These are phyloP conservation scores for Erythrocebus patas DNA, from an alignment of 2,113 vertebrate genomes.

Conservation along the genomic window DNA sequence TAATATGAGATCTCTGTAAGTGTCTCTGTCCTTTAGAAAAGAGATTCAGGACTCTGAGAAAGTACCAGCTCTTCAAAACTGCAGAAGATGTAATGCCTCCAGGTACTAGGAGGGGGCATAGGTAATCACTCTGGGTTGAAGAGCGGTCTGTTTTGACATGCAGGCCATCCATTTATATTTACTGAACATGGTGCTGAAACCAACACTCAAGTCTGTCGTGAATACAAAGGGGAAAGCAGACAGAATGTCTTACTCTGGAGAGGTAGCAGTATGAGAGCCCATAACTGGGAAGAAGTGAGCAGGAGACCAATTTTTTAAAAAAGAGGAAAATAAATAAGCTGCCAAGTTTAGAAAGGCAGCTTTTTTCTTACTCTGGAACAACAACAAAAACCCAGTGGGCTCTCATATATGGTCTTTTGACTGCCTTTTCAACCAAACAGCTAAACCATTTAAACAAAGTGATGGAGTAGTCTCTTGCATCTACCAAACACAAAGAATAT, in stretches of 20 bases:
- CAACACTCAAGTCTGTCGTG: not conserved
- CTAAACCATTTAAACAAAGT: not conserved
- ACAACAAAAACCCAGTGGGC: not conserved
- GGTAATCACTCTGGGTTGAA: not conserved
- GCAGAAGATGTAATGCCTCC: not conserved
- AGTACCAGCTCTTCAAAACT: not conserved
- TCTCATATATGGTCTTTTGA: not conserved
- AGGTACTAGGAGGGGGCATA: fast-evolving
- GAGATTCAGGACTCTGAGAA: not conserved
- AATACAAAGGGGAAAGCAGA: not conserved
- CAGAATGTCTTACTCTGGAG: not conserved
- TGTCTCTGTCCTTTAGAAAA: not conserved
- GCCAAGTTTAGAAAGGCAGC: not conserved
- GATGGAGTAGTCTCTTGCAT: not conserved
- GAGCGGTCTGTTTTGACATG: not conserved
- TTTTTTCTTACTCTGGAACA: not conserved
- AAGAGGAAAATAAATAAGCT: not conserved
- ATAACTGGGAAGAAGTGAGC: not conserved
- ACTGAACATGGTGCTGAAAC: not conserved
- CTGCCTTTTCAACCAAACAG: not conserved
- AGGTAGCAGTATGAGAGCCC: not conserved
- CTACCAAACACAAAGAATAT: not conserved
- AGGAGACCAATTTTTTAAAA: not conserved
- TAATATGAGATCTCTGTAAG: not conserved
- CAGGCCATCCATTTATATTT: not conserved